Conservation (phyloP, 2,797 vertebrate genomes). For the Heterohyrax brucei region DNA sequence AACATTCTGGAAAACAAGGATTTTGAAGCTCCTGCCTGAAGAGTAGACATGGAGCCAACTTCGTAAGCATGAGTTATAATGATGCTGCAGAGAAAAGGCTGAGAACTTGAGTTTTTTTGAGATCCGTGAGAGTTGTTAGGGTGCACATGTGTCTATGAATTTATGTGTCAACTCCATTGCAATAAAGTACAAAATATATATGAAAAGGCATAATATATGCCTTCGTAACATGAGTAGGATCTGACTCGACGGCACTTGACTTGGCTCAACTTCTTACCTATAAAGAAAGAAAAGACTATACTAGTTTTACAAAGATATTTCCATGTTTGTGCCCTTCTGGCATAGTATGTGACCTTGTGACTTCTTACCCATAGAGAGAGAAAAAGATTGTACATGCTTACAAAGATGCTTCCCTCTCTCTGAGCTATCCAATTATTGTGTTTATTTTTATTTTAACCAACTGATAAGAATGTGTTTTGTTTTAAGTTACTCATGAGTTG, state of each 20-base stretch:
- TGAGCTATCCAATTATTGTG: not conserved
- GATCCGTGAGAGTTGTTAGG: not conserved
- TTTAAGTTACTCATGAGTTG: slow-evolving; percentile 64
- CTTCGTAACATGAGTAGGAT: no score
- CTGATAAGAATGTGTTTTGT: slow-evolving; percentile 65
- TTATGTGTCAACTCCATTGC: not conserved
- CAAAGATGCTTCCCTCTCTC: slow-evolving; percentile 4
- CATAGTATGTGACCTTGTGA: slow-evolving; percentile 52
- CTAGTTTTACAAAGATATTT: no score
- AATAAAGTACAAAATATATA: slow-evolving; percentile 67
- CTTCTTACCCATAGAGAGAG: slow-evolving; percentile 36
- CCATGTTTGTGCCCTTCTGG: not conserved
- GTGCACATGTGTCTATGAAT: slow-evolving; percentile 32
- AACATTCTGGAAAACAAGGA: slow-evolving; percentile 56
- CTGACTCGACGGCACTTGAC: no score
- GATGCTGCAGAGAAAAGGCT: not conserved
- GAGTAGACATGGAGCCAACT: slow-evolving; percentile 52
- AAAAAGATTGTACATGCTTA: slow-evolving; percentile 51
- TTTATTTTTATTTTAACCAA: slow-evolving; percentile 52
- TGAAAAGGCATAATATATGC: slow-evolving; percentile 18
- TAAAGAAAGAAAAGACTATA: no score
- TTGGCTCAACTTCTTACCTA: no score
- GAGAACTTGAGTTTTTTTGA: slow-evolving; percentile 47
- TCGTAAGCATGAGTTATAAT: slow-evolving; percentile 42
- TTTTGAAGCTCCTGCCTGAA: slow-evolving; percentile 10